Conservation (phyloP, 2,888 invertebrate species). For the Rhagophthalmus giganteus region DNA sequence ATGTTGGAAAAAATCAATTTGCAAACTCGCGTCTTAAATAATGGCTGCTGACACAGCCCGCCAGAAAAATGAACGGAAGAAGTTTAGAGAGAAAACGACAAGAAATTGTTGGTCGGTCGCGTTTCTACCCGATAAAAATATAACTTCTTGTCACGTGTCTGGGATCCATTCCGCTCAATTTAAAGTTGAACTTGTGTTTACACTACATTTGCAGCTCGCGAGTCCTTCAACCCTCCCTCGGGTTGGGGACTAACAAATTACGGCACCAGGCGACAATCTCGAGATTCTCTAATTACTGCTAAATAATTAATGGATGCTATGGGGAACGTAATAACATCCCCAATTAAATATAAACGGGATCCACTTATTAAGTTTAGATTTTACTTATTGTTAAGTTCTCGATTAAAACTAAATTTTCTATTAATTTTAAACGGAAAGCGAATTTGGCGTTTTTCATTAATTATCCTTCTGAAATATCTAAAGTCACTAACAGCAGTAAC, state of each 20-base stretch:
- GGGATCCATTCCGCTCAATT: slow-evolving; percentile 54
- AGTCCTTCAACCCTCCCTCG: slow-evolving; percentile 34
- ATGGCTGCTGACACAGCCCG: slow-evolving; percentile 46
- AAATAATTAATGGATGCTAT: slow-evolving; percentile 43
- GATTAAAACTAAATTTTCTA: too few species aligned
- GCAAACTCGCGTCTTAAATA: slow-evolving; percentile 54
- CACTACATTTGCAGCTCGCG: slow-evolving; percentile 50
- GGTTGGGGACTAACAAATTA: slow-evolving; percentile 43
- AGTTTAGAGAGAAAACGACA: slow-evolving; percentile 26
- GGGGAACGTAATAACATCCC: slow-evolving; percentile 35
- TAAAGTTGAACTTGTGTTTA: slow-evolving; percentile 54
- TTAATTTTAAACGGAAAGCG: too few species aligned
- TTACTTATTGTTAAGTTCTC: slow-evolving; percentile 18
- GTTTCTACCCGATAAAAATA: slow-evolving; percentile 50
- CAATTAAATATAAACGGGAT: too few species aligned
- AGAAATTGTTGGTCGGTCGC: slow-evolving; percentile 35
- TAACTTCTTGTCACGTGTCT: slow-evolving; percentile 54
- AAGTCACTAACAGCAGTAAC: slow-evolving; percentile 8
- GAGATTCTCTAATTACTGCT: slow-evolving; percentile 46
- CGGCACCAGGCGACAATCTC: slow-evolving; percentile 39
- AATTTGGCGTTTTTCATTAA: too few species aligned
- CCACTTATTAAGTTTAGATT: too few species aligned
- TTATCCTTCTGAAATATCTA: too few species aligned
- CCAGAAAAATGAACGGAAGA: slow-evolving; percentile 36
- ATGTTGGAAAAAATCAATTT: slow-evolving; percentile 48